Evolutionary conservation across 2,797 vertebrate genomes (phyloP).

Genomic region (Parauchenoglanis punctatus): DNA sequence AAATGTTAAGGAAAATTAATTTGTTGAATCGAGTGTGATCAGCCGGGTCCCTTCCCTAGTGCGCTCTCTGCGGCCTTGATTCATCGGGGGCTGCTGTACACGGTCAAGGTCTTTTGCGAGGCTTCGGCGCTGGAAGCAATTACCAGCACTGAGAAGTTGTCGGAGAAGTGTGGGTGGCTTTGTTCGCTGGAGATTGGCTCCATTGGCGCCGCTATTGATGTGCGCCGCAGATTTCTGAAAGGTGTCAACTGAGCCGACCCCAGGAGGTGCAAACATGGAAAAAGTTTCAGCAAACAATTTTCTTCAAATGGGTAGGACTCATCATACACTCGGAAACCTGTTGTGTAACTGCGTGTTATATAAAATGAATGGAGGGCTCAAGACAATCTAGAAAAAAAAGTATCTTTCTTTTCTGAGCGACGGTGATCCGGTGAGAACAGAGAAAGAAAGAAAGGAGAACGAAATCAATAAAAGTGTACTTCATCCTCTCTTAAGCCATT

Average conservation of each 20-base stretch:
- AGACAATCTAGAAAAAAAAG: slow-evolving; percentile 14
- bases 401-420: not conserved
- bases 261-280: slow-evolving; percentile 9
- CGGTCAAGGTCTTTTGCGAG: slow-evolving; percentile 51
- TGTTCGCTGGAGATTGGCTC: slow-evolving; percentile 56
- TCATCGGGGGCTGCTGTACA: slow-evolving; percentile 32
- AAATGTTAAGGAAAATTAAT: slow-evolving; percentile 47
- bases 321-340: slow-evolving; percentile 6
- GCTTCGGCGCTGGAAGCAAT: slow-evolving; percentile 53
- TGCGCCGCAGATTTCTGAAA: slow-evolving; percentile 39
- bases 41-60: slow-evolving; percentile 14
- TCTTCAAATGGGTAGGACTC: slow-evolving; percentile 6
- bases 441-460: slow-evolving; percentile 13
- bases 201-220: slow-evolving; percentile 39
- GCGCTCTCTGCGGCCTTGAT: slow-evolving; percentile 34
- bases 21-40: slow-evolving; percentile 43
- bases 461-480: slow-evolving; percentile 68
- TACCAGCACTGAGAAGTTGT: slow-evolving; percentile 42
- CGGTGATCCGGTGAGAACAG: not conserved
- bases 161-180: slow-evolving; percentile 54
- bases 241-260: slow-evolving; percentile 40
- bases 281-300: slow-evolving; percentile 45
- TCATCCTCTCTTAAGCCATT: slow-evolving; percentile 58
- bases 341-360: slow-evolving; percentile 39
- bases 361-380: slow-evolving; percentile 24